A percentile compares a stretch with the other conserved stretches of the same genome.
These are phyloP conservation scores for Galemys pyrenaicus DNA, from an alignment of 2,113 vertebrate species.

Conservation along the genomic window DNA sequence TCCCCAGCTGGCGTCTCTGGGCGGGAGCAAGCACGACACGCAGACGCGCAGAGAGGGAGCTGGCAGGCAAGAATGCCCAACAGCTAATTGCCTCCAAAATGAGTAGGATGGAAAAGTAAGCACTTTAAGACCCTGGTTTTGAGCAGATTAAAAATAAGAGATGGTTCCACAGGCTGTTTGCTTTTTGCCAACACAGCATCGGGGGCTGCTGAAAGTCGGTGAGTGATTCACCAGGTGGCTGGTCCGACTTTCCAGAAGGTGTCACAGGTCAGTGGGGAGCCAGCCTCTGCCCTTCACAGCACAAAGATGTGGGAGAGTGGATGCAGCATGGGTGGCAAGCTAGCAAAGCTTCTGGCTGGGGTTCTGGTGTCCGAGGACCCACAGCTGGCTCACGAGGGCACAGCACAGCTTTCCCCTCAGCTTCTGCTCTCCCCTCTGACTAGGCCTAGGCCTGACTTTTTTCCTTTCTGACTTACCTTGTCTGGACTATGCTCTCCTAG, in stretches of 20 bases:
- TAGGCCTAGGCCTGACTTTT: neutral
- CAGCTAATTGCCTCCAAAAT: constrained; percentile 7
- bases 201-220: neutral
- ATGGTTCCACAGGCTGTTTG: neutral
- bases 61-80: neutral
- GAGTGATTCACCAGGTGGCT: neutral
- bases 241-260: neutral
- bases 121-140: neutral
- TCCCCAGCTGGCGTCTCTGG: constrained; percentile 12
- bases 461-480: neutral
- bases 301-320: neutral
- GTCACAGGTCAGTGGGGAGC: neutral
- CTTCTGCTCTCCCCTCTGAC: neutral
- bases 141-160: constrained; percentile 29
- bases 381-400: rapidly evolving
- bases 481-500: neutral
- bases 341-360: neutral
- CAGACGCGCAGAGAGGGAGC: neutral
- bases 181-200: neutral
- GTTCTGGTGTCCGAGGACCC: neutral
- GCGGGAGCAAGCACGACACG: constrained; percentile 6
- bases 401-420: neutral
- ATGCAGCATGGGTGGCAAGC: neutral
- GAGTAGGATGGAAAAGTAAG: neutral
- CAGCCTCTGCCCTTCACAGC: neutral